These are phyloP conservation scores for Dasyurus viverrinus DNA, from an alignment of 2,113 vertebrate genomes.

Conservation along the genomic window DNA sequence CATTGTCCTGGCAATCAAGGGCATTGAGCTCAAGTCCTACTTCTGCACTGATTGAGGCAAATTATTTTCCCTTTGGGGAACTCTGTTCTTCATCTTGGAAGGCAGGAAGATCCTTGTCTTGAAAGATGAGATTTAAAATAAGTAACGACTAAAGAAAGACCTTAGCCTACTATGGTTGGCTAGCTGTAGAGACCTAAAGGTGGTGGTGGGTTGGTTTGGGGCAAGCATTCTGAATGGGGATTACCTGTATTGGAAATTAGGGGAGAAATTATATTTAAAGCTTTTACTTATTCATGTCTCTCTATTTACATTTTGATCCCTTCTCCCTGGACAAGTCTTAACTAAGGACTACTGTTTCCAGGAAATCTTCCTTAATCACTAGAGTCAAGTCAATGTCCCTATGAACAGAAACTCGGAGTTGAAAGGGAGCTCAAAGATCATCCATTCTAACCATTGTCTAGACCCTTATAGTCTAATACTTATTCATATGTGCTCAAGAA, in stretches of 20 bases:
- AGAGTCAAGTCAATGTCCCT: no score
- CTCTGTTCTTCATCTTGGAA: background rate
- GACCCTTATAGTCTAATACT: no score
- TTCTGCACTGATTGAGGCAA: background rate
- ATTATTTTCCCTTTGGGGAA: background rate
- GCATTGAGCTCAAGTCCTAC: background rate
- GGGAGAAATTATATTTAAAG: background rate
- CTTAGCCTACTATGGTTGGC: background rate
- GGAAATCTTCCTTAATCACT: no score
- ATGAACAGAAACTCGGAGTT: no score
- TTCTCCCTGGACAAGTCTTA: no score
- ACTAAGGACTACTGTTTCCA: no score
- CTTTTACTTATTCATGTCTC: background rate
- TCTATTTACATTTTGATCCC: no score
- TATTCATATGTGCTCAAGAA: no score
- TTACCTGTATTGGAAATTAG: background rate
- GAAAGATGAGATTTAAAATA: background rate
- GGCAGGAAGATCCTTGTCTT: background rate
- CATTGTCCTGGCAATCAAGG: background rate
- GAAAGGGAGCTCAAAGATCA: no score
- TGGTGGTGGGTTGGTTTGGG: no score
- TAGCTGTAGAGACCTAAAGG: background rate
- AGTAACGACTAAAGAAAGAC: background rate
- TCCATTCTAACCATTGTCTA: no score
- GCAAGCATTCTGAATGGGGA: background rate